These are phyloP conservation scores for Sylvia atricapilla DNA, from an alignment of 2,113 vertebrate species.

Conservation along the genomic window DNA sequence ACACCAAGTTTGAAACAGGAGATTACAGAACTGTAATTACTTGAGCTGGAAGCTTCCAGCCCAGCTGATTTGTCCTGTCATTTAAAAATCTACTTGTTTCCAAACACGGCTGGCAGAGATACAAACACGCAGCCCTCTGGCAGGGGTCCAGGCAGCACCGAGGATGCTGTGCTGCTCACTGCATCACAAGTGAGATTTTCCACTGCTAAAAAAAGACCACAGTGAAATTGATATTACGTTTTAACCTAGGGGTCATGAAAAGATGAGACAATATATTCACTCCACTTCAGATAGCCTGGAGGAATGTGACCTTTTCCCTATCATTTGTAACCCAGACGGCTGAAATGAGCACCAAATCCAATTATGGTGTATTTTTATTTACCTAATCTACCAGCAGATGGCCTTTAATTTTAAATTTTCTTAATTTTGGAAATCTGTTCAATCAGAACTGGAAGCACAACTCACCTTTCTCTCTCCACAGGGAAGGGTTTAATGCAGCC, in stretches of 20 bases:
- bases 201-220: not conserved
- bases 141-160: not conserved
- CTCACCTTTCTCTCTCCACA: fast-evolving
- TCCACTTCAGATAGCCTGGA: not conserved
- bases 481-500: not conserved
- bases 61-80: not conserved
- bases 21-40: not conserved
- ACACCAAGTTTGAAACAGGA: not conserved
- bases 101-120: not conserved
- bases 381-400: slow-evolving; percentile 2
- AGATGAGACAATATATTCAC: not conserved
- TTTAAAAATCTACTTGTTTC: not conserved
- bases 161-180: fast-evolving
- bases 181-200: not conserved
- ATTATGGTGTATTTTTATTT: not conserved
- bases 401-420: slow-evolving; percentile 3
- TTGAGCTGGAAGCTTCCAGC: slow-evolving; percentile 2
- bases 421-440: not conserved
- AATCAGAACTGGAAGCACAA: not conserved
- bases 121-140: not conserved
- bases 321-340: not conserved
- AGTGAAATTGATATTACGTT: not conserved
- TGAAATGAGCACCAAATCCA: not conserved
- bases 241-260: not conserved
- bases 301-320: not conserved